Percentiles rank a stretch among this genome's conserved stretches.
Evolutionary conservation across 2,113 vertebrate genomes (phyloP).

Genomic region (Phrynosoma blainvillii): DNA sequence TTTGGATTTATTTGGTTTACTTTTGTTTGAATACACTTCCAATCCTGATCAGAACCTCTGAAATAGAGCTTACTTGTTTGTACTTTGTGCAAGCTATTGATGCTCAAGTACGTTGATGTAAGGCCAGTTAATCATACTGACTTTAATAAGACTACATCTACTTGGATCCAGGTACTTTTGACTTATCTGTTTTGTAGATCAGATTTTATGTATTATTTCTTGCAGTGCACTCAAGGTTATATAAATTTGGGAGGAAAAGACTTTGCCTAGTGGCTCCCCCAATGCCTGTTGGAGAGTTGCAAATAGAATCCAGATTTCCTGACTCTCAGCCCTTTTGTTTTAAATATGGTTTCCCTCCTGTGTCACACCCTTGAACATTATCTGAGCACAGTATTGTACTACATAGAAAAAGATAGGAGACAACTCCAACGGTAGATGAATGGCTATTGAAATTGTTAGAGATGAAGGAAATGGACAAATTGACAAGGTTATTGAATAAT

Average conservation of each 20-base stretch:
- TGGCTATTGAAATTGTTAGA: no score
- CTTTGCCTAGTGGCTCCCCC: background rate
- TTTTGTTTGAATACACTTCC: background rate
- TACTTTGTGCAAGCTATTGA: background rate
- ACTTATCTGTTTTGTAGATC: slow-evolving; percentile 22
- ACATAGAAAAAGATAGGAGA: slow-evolving; percentile 28
- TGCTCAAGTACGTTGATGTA: background rate
- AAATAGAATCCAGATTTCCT: slow-evolving; percentile 34
- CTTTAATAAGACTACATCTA: background rate
- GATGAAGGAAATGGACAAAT: no score
- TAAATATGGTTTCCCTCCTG: slow-evolving; percentile 3
- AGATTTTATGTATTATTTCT: background rate
- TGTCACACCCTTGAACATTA: slow-evolving; percentile 37
- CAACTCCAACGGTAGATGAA: no score
- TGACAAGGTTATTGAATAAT: no score
- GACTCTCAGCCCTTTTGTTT: slow-evolving; percentile 21
- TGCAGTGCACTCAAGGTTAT: slow-evolving; percentile 4
- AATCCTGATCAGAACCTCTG: background rate
- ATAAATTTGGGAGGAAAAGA: background rate
- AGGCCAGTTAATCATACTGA: background rate
- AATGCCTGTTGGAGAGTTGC: background rate
- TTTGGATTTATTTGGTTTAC: no score
- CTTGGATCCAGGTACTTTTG: background rate
- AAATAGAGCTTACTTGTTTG: slow-evolving; percentile 10
- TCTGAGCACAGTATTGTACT: slow-evolving; percentile 36